phyloP scores from a whole-genome alignment of 1,140 invertebrate genomes.

The Conus ventricosus region DNA sequence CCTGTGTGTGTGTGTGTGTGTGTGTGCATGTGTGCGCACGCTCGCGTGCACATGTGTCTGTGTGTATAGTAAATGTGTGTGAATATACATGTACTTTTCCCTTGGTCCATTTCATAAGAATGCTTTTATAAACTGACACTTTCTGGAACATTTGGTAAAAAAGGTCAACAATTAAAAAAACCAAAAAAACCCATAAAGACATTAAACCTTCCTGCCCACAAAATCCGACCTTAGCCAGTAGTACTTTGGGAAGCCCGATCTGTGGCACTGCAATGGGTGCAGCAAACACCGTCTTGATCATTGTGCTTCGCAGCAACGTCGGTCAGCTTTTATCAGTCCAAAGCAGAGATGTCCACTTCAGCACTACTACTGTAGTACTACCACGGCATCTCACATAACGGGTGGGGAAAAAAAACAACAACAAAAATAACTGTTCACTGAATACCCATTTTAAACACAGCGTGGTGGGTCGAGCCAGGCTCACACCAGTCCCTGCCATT shows the following conservation, averaged over 20 bases:
- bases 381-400: no score
- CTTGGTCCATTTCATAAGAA: no score
- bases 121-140: no score
- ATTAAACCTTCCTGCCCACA: neutral
- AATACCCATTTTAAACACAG: neutral
- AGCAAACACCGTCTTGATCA: conserved; percentile 36
- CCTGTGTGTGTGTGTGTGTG: no score
- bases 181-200: no score
- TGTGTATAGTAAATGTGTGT: neutral
- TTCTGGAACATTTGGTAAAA: no score
- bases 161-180: no score
- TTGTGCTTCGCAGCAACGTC: neutral
- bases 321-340: neutral
- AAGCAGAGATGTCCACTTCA: neutral
- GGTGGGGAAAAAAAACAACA: no score
- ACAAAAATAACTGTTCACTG: neutral
- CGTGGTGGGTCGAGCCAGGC: neutral
- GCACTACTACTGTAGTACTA: neutral
- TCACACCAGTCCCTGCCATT: neutral
- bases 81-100: no score
- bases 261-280: conserved; percentile 31
- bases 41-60: neutral
- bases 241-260: conserved; percentile 27
- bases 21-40: neutral
- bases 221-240: conserved; percentile 34